Evolutionary conservation across 2,113 vertebrate genomes (phyloP), one percentile per base, ranked within the genome.

Genomic region (Pelusios castaneus): DNA sequence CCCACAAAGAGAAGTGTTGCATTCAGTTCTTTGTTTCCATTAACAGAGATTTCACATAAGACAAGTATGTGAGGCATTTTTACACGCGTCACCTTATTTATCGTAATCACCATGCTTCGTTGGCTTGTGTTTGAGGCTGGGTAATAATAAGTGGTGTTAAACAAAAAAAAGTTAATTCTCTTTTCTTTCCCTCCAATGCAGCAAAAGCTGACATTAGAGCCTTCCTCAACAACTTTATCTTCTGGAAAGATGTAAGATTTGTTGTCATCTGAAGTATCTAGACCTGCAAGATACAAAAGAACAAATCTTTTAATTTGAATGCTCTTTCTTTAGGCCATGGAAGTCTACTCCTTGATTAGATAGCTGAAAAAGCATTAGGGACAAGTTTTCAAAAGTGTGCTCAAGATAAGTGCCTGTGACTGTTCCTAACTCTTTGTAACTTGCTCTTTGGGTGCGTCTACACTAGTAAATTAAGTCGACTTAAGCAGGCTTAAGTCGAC

Each of bases 161-260:
- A 52, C 24, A 19, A 4, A 80, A 97, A 97, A 21, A 83, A 3
- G 10, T 84, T 4, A 76, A 97, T 89, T 4, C 8, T 27, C 8
- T 82, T 43, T 7, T 87, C 91, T 78, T 77, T 93, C 7, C 67
- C 81, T 58, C 91, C 97, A 83, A 98, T 29, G 77, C 97, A 98
- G 79, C 98, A 98, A 49, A 98, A 17, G 31, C 87, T 97, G 80
- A 97, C 45, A 73, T 81, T 47, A 85, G 97, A 95, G 43, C 98
- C 98, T 93, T 97, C 97, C 70, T 97, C 96, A 75, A 98, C 45
- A 67, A 96, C 4, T 56, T 96, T 97, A 9, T 97, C 77, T 24
- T 54, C 17, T 63, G 98, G 98, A 83, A 97, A 97, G 83, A 98
- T 75, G 2, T 93, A n/a, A 47, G 82, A 2, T 8, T 2, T 6